A percentile compares a stretch with the other conserved stretches of the same genome.
phyloP scores from a whole-genome alignment of 2,888 invertebrate genomes.

The Hirudinaria manillensis region DNA sequence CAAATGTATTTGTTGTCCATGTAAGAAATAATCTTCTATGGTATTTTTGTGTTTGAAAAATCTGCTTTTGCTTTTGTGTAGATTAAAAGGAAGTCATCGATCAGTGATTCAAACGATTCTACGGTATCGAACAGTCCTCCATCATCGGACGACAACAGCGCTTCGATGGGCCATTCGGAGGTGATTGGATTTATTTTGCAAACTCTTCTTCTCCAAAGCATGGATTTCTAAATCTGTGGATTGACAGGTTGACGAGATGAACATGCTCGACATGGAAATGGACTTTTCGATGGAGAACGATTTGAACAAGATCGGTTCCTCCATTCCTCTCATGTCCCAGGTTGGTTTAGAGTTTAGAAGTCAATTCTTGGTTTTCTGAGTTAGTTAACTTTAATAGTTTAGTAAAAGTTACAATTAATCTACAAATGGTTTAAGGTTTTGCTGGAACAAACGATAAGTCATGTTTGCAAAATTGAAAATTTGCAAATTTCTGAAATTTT shows the following conservation, averaged over 20 bases:
- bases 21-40: too few relatives aligned
- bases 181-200: neutral
- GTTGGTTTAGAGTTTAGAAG: neutral
- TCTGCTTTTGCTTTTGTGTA: neutral
- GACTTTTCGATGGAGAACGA: slow-evolving; percentile 5
- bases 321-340: neutral
- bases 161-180: neutral
- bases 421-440: too few relatives aligned
- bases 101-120: slow-evolving; percentile 1
- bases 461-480: too few relatives aligned
- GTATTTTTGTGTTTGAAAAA: too few relatives aligned
- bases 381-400: too few relatives aligned
- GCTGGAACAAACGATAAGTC: too few relatives aligned
- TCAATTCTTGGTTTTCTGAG: too few relatives aligned
- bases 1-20: too few relatives aligned
- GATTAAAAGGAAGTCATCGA: slow-evolving; percentile 2
- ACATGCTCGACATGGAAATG: neutral
- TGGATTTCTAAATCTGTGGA: neutral
- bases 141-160: neutral
- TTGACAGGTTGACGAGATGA: neutral
- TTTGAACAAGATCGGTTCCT: neutral
- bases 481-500: too few relatives aligned
- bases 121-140: neutral
- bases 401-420: too few relatives aligned
- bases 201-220: neutral